These are phyloP conservation scores for Aphaenogaster floridana DNA, from an alignment of 1,140 invertebrate species.

Conservation along the genomic window DNA sequence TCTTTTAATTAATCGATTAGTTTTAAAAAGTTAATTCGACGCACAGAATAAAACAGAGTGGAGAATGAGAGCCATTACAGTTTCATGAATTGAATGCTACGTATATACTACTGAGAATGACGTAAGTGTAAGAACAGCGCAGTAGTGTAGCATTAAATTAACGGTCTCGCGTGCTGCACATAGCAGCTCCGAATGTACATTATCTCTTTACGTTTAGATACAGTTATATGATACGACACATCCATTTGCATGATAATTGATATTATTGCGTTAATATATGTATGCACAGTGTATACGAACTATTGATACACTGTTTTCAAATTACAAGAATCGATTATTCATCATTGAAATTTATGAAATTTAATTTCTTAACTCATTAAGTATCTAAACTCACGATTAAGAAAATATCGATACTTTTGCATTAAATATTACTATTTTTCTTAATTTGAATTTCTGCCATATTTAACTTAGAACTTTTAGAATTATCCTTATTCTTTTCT, in stretches of 20 bases:
- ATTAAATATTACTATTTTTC: background rate
- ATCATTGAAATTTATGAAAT: background rate
- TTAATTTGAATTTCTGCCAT: background rate
- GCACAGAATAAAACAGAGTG: background rate
- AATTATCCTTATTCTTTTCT: background rate
- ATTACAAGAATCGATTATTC: conserved; percentile 8
- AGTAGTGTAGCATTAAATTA: conserved; percentile 51
- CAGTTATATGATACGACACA: conserved; percentile 11
- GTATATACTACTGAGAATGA: conserved; percentile 21
- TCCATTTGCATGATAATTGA: conserved; percentile 17
- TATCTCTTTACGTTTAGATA: conserved; percentile 39
- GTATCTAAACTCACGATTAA: background rate
- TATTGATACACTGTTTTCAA: background rate
- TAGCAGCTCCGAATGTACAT: conserved; percentile 29
- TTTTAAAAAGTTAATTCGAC: background rate
- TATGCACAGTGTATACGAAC: background rate
- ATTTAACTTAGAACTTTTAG: background rate
- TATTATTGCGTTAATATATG: conserved; percentile 15
- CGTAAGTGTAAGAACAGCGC: conserved; percentile 9
- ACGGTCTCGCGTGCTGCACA: conserved; percentile 4
- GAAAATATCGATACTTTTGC: background rate
- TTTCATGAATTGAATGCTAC: conserved; percentile 22
- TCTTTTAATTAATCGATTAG: background rate
- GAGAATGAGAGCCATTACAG: background rate
- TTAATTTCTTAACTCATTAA: background rate